Base-by-base conservation (phyloP, 2,888 invertebrate species). In the Plebejus anna region DNA sequence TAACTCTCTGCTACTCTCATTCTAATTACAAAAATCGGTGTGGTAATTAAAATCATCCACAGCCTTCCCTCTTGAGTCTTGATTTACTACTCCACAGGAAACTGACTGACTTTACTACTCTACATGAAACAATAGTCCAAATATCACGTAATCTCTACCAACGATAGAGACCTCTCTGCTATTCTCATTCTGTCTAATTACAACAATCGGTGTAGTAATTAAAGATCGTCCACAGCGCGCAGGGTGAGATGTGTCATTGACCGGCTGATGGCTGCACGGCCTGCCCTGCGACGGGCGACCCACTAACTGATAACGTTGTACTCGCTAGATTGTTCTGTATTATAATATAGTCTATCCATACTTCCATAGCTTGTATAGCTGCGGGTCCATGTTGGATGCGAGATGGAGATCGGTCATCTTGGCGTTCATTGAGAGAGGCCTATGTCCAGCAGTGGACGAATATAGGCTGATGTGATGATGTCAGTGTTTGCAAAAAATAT, bases 281-380 rank as follows among this genome's bases (percentile, higher is more conserved):
- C 61, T 61, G 61, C 28, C 28, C 61, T 61, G 61, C 22, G 61
- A 61, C 61, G 28, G 28, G 61, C 22, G 61, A 61, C 61, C 61
- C 61, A 28, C 6, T 59, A 22, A 22, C 61, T 61, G 61, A 28
- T 61, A 61, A 61, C 61, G 2, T 28, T 22, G 28, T 7, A 61
- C 61, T 11, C 28, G 11, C 28, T 61, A 61, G 61, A 61, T 28
- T 61, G 28, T 28, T 61, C 11, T 16, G 16, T 55, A 16, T 16
- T 22, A 22, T 22, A 22, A 22, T 22, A 22, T 22, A 22, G 22
- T 22, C 22, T 22, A 22, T 22, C 22, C 22, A 22, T 22, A 22
- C 22, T 22, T 22, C 22, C 22, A 22, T 22, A 22, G 22, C 22
- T 22, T 22, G 22, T 22, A 22, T 22, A 22, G 22, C 22, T 22